phyloP scores from a whole-genome alignment of 2,113 vertebrate genomes.

The Ptyas mucosa region DNA sequence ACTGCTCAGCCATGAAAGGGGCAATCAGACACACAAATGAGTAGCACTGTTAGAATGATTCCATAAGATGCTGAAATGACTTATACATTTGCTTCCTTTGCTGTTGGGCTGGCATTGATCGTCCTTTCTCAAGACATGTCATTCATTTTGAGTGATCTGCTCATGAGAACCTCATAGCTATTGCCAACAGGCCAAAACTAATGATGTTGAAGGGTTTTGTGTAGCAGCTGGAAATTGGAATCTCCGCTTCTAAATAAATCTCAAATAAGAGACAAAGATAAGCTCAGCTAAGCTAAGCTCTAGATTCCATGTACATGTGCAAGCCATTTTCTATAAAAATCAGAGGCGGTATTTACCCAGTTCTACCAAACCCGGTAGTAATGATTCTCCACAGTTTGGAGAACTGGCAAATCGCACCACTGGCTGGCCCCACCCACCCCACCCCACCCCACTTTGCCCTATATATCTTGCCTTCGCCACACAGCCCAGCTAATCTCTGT shows the following conservation, averaged over 20 bases:
- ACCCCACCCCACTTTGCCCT: too few species aligned
- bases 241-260: not conserved
- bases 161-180: not conserved
- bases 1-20: not conserved
- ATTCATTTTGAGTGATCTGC: not conserved
- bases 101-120: not conserved
- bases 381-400: too few species aligned
- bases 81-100: not conserved
- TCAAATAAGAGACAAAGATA: not conserved
- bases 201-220: not conserved
- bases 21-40: not conserved
- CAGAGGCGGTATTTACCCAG: too few species aligned
- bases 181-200: not conserved
- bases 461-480: too few species aligned
- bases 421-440: too few species aligned
- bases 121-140: not conserved
- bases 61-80: too few species aligned
- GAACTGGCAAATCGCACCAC: too few species aligned
- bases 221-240: not conserved
- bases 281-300: not conserved
- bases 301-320: not conserved
- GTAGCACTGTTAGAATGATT: not conserved
- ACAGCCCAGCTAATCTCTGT: too few species aligned
- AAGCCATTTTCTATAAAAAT: not conserved
- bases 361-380: too few species aligned